Base-by-base conservation (phyloP, 2,888 invertebrate species). In the Rhaphigaster nebulosa region DNA sequence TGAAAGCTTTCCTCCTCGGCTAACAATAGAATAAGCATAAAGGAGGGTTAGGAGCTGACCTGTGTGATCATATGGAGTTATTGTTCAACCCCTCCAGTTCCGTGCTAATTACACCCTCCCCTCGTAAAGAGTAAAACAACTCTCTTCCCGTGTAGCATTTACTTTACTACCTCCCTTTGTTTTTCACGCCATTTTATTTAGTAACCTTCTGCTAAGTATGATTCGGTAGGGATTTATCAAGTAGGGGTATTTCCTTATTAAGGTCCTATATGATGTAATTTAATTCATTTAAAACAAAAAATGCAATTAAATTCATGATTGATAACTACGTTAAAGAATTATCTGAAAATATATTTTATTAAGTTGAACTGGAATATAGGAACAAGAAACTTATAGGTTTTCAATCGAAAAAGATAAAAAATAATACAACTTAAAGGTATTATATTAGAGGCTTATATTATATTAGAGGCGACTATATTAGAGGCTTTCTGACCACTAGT, bases 51-150 rank as follows among this genome's bases (percentile, higher is more conserved):
- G 10, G 84, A 45, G 84, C 18, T 45, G 84, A 84, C 13, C 84
- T n/a, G 45, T 34, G 84, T 23, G 45, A 84, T 84, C n/a, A 10
- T 15, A 45, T n/a, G n/a, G 70, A 84, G 84, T 50, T 84, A 84
- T 84, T 84, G 45, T 84, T 45, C 45, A 26, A 84, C 45, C 84
- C 45, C 1, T 50, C 84, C 84, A 3, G 26, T 0, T 26, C 8
- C 15, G 1, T 41, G 4, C 41, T 84, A 84, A 84, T 84, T 84
- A 84, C 84, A 41, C 45, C n/a, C 26, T n/a, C 45, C 84, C 84
- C 45, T 84, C 41, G 45, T 84, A 50, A 84, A 80, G 80, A 80
- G 41, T 80, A 41, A 80, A 80, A 41, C 84, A 84, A n/a, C 84
- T 84, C 76, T 38, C 3, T 70, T 18, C 34, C 70, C 20, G 45